Evolutionary conservation across 2,797 vertebrate genomes (phyloP).

Genomic region (Tenualosa thibaudeaui): DNA sequence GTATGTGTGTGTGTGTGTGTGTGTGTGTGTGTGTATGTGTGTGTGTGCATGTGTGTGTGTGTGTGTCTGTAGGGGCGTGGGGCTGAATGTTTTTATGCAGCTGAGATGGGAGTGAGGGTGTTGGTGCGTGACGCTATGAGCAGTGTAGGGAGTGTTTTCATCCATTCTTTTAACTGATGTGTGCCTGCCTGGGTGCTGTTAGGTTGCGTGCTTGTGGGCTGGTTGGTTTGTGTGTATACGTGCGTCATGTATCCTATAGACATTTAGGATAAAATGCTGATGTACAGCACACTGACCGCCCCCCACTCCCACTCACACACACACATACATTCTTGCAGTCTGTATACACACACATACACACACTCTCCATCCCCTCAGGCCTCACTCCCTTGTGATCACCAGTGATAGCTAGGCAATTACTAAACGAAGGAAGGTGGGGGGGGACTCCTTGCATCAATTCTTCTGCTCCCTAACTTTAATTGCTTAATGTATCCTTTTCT

Average conservation of each 20-base stretch:
- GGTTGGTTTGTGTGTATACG: conserved; percentile 33
- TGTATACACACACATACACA: conserved; percentile 26
- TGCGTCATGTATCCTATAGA: conserved; percentile 58
- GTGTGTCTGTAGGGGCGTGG: neutral
- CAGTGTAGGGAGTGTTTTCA: conserved; percentile 10
- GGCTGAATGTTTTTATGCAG: conserved; percentile 15
- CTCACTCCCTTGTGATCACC: conserved; percentile 80
- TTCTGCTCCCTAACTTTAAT: conserved; percentile 81
- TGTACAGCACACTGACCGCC: conserved; percentile 74
- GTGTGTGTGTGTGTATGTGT: conserved; percentile 36
- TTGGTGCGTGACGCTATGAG: conserved; percentile 13
- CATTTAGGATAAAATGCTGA: conserved; percentile 70
- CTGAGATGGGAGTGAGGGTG: conserved; percentile 7
- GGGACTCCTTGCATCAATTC: conserved; percentile 64
- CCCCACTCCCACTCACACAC: conserved; percentile 38
- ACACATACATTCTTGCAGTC: too few relatives aligned
- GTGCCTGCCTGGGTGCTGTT: conserved; percentile 49
- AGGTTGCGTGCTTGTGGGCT: conserved; percentile 34
- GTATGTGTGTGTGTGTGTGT: conserved; percentile 46
- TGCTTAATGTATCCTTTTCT: conserved; percentile 81
- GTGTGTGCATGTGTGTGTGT: neutral
- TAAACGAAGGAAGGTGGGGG: conserved; percentile 45
- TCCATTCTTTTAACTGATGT: conserved; percentile 14
- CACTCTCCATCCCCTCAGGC: conserved; percentile 38
- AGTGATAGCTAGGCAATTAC: conserved; percentile 76